Evolutionary conservation across 2,113 vertebrate genomes (phyloP), one percentile per base, ranked within the genome.

Genomic region (Taxidea taxus): DNA sequence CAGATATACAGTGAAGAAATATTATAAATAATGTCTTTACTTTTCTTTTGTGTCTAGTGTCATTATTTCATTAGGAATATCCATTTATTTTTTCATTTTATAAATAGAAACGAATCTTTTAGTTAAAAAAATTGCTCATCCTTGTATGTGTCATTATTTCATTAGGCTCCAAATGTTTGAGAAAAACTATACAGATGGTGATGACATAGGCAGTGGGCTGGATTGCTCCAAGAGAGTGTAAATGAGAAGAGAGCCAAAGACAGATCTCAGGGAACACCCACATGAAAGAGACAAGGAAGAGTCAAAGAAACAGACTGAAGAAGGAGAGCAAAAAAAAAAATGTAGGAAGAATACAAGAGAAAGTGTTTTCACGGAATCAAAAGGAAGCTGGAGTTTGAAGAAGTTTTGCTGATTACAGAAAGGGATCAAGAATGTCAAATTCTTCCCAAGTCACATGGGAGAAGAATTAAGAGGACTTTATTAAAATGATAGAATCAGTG

Each of bases 141-240:
- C 25, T 84, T 70, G 7, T 66, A 34, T 82, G 49, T 97, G 70
- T 68, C 58, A 96, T 89, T 91, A 74, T 93, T 39, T 25, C 77
- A 91, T 87, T 95, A 90, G 75, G 92, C 87, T 92, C 83, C 83
- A 97, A 95, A 77, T 90, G 80, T 80, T 97, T 89, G 74, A 96
- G 80, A 96, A 97, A 95, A 95, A 75, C 77, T 91, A 29, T 90
- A 82, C 94, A 97, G 97, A 92, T 97, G 84, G 87, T 90, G 58
- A 87, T 97, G 83, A 91, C 60, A 90, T 83, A 89, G 64, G 44
- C 78, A 95, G 64, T 86, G 87, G 37, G 72, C 87, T 97, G 95
- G 90, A 95, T 93, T 86, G 90, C 29, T 86, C 37, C 78, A 96
- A 89, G 68, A 90, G 21, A 80, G 60, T 95, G 4, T 90, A 94